phyloP scores from a whole-genome alignment of 2,888 invertebrate species.

The Formica aserva region DNA sequence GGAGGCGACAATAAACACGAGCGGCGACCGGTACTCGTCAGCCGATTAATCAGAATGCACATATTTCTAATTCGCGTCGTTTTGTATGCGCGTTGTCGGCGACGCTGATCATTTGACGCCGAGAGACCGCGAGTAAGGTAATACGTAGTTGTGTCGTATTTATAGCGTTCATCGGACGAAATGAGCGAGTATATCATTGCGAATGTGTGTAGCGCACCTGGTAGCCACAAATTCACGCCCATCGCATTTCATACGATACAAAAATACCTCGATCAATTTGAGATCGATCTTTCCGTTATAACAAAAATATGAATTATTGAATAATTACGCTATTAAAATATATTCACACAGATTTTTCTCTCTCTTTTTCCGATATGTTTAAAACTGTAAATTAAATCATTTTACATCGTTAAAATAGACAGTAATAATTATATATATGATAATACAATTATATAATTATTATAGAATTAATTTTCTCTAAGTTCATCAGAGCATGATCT shows the following conservation, averaged over 20 bases:
- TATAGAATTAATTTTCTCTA: neutral
- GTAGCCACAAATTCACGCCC: slow-evolving; percentile 31
- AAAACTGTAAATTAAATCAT: neutral
- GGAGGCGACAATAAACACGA: neutral
- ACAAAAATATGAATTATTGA: neutral
- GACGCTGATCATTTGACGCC: neutral
- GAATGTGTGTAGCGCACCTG: neutral
- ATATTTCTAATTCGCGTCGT: slow-evolving; percentile 28
- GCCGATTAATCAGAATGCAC: slow-evolving; percentile 29
- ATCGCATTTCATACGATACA: neutral
- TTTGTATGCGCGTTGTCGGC: neutral
- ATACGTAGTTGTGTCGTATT: slow-evolving; percentile 22
- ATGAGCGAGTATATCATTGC: slow-evolving; percentile 38
- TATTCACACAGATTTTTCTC: neutral
- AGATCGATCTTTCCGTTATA: neutral
- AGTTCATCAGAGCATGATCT: neutral
- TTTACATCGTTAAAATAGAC: neutral
- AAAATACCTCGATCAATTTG: neutral
- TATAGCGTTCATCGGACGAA: slow-evolving; percentile 19
- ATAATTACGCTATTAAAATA: neutral
- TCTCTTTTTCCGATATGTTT: neutral
- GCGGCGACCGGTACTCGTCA: slow-evolving; percentile 1
- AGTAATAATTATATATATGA: neutral
- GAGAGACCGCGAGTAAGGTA: neutral
- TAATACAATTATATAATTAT: neutral